Evolutionary conservation across 2,888 invertebrate species (phyloP).

Genomic region (Graphium colonna): DNA sequence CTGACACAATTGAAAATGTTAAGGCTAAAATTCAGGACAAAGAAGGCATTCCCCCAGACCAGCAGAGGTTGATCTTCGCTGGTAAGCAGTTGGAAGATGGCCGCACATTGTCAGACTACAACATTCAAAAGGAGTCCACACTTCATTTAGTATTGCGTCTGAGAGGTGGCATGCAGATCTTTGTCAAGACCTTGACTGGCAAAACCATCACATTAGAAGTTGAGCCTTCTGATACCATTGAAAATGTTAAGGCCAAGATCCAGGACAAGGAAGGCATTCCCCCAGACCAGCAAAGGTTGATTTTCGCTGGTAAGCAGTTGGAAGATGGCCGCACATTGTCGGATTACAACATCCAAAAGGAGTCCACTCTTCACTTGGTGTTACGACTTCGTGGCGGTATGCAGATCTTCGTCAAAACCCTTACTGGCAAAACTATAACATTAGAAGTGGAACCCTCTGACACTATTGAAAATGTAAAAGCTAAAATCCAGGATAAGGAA

Average conservation of each 20-base stretch:
- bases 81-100: conserved; percentile 19
- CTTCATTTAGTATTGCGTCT: conserved; percentile 21
- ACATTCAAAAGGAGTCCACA: conserved; percentile 21
- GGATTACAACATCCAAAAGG: conserved; percentile 30
- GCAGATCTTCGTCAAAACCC: conserved; percentile 29
- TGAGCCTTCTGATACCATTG: conserved; percentile 28
- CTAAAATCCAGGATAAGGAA: too few relatives aligned
- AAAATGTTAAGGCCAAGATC: conserved; percentile 29
- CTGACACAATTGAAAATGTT: conserved; percentile 18
- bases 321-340: conserved; percentile 30
- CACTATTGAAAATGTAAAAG: conserved; percentile 19
- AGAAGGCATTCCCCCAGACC: conserved; percentile 18
- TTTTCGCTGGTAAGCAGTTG: conserved; percentile 28
- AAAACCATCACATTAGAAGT: conserved; percentile 29
- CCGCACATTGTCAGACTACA: conserved; percentile 15
- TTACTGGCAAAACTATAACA: conserved; percentile 29
- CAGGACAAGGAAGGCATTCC: conserved; percentile 30
- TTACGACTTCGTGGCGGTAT: conserved; percentile 28
- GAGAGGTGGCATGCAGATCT: conserved; percentile 28
- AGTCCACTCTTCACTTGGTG: conserved; percentile 28
- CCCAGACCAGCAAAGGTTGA: conserved; percentile 27
- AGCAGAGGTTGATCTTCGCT: conserved; percentile 18
- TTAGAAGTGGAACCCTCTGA: conserved; percentile 21
- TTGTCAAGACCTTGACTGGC: conserved; percentile 29
- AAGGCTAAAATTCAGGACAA: conserved; percentile 19